Base-by-base conservation (phyloP, 2,797 vertebrate species). In the Streptopelia turtur region DNA sequence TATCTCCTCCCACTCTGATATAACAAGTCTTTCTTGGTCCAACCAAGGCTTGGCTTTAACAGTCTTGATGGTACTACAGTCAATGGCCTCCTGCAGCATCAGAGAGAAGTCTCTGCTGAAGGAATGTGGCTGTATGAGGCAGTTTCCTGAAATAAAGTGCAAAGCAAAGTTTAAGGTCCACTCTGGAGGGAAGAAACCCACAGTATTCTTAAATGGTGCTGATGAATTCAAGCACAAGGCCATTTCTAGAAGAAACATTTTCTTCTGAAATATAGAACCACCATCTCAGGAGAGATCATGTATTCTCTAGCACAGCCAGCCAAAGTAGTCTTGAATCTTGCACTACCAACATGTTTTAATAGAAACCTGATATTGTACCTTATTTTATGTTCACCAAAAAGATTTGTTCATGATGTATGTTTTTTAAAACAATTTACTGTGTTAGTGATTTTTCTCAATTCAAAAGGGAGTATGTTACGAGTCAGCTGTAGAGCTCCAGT, bases 351-450 rank as follows among this genome's bases (percentile, higher is more conserved):
- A 18, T 9, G 6, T 55, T 56, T 77, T 77, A 23, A 53, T 10
- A 85, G 10, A n/a, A 77, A 52, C 16, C 13, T 55, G n/a, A 63
- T 31, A 77, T 1, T 35, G 8, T 28, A 57, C 21, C 20, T 80
- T 64, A 21, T 31, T 59, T 66, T 55, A 30, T 33, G 23, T 30
- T 80, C 4, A 3, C 8, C 52, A 56, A 49, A 89, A 79, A 59
- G 14, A 37, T 10, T 65, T 65, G 12, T 2, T 57, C 9, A 39
- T 21, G 7, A 15, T 3, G 3, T 4, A 16, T 7, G 3, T 0
- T 7, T 39, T 76, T 57, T 35, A 5, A 15, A 16, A 27, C 13
- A 27, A 33, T 35, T 61, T 66, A 41, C 20, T 18, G 4, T 33
- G 12, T 41, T 39, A 16, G 16, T 59, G 17, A 18, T 66, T 83